Evolutionary conservation across 2,797 vertebrate genomes (phyloP).

Genomic region (Hafferia zeledoni): DNA sequence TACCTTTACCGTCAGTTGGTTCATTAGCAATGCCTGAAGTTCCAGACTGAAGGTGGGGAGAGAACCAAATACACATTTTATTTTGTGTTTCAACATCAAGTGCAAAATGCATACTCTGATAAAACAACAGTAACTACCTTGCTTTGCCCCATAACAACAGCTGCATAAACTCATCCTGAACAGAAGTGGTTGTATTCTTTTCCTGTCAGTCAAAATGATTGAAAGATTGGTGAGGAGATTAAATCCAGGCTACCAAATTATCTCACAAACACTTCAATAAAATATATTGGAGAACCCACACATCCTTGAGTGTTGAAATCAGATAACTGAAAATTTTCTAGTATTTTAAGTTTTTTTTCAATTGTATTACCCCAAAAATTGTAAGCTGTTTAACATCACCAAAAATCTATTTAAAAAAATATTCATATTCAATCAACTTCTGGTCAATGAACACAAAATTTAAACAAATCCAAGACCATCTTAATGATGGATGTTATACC

Average conservation of each 20-base stretch:
- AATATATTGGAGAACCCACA: neutral
- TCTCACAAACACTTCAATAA: neutral
- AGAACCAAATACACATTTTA: slow-evolving; percentile 9
- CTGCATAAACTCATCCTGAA: slow-evolving; percentile 98
- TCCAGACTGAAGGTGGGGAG: slow-evolving; percentile 82
- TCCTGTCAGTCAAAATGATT: slow-evolving; percentile 79
- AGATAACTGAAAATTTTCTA: neutral
- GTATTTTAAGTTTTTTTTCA: neutral
- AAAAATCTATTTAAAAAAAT: neutral
- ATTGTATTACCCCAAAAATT: neutral
- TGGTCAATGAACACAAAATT: neutral
- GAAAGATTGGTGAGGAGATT: slow-evolving; percentile 19
- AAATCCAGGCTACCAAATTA: slow-evolving; percentile 4
- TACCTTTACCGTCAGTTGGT: slow-evolving; percentile 97
- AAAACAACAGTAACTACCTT: slow-evolving; percentile 80
- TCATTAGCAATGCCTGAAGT: slow-evolving; percentile 95
- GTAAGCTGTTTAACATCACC: neutral
- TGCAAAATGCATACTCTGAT: slow-evolving; percentile 3
- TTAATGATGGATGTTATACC: neutral
- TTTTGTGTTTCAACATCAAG: neutral
- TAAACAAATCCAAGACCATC: neutral
- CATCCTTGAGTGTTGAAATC: neutral
- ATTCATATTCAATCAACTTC: neutral
- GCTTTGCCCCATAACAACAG: slow-evolving; percentile 96
- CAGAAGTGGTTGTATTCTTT: slow-evolving; percentile 96